A percentile compares a stretch with the other conserved stretches of the same genome.
phyloP scores from a whole-genome alignment of 2,888 invertebrate genomes.

The Belgica antarctica region DNA sequence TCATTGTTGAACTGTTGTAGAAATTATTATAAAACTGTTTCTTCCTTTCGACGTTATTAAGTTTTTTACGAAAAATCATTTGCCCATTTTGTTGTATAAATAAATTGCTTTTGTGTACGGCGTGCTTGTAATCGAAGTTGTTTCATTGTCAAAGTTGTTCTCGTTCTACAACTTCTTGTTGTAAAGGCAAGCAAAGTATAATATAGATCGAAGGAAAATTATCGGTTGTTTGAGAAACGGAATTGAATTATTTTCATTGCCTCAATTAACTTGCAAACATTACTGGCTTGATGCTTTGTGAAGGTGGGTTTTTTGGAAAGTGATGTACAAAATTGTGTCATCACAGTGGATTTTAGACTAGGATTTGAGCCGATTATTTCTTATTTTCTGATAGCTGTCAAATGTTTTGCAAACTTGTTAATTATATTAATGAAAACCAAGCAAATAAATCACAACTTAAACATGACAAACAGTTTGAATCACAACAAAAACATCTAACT shows the following conservation, averaged over 20 bases:
- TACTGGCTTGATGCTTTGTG: too few species aligned
- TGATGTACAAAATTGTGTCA: too few species aligned
- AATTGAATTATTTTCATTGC: conserved; percentile 7
- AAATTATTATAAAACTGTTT: not conserved
- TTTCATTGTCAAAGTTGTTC: conserved; percentile 3
- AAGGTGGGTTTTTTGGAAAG: too few species aligned
- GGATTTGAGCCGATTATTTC: too few species aligned
- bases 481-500: too few species aligned
- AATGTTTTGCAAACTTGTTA: too few species aligned
- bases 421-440: too few species aligned
- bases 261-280: not conserved
- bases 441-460: too few species aligned
- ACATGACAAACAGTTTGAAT: too few species aligned
- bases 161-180: not conserved
- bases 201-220: conserved; percentile 25
- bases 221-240: conserved; percentile 11
- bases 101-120: conserved; percentile 41
- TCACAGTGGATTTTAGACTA: too few species aligned
- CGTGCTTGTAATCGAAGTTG: conserved; percentile 23
- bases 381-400: too few species aligned
- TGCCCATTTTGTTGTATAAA: conserved; percentile 36
- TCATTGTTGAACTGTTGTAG: conserved; percentile 31
- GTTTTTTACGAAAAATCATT: conserved; percentile 28
- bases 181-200: conserved; percentile 8
- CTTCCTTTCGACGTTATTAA: conserved; percentile 4